Percentiles rank a stretch among this genome's conserved stretches.
These are phyloP conservation scores for Myrmecobius fasciatus DNA, from an alignment of 2,113 vertebrate species.

Conservation along the genomic window DNA sequence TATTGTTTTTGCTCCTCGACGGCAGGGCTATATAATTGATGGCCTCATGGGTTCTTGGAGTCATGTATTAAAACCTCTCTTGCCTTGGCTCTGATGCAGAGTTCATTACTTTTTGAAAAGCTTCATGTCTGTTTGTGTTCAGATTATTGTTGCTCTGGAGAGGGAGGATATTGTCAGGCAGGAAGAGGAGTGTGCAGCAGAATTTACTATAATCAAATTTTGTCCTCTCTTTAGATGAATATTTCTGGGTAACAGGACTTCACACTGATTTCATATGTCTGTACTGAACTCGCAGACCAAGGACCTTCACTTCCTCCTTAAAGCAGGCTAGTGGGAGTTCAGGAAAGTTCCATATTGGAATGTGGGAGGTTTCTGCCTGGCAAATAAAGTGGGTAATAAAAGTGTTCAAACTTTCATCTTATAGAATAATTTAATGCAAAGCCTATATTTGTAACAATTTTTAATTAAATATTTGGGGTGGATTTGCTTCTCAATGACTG, in stretches of 20 bases:
- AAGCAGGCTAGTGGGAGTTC: constrained; percentile 19
- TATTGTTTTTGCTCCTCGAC: constrained; percentile 77
- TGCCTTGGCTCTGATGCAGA: constrained; percentile 76
- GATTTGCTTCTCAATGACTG: background rate
- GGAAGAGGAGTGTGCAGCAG: constrained; percentile 66
- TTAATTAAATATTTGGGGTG: constrained; percentile 47
- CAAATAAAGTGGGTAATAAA: constrained; percentile 49
- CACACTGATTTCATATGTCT: constrained; percentile 63
- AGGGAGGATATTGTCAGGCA: constrained; percentile 79
- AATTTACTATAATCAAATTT: constrained; percentile 75
- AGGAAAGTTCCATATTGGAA: background rate
- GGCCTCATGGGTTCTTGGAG: constrained; percentile 76
- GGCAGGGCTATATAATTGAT: constrained; percentile 84
- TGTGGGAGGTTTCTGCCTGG: background rate
- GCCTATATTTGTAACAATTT: constrained; percentile 25
- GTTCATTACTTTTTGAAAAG: constrained; percentile 88
- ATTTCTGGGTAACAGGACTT: constrained; percentile 65
- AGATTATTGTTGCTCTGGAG: constrained; percentile 83
- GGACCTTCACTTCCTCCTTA: constrained; percentile 50
- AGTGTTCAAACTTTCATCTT: constrained; percentile 2
- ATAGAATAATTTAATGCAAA: constrained; percentile 28
- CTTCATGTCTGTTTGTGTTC: constrained; percentile 83
- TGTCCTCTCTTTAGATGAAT: constrained; percentile 59
- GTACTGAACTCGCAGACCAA: constrained; percentile 44
- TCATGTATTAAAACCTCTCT: constrained; percentile 81